These are phyloP conservation scores for Empidonax traillii DNA, from an alignment of 2,113 vertebrate species.

Conservation along the genomic window DNA sequence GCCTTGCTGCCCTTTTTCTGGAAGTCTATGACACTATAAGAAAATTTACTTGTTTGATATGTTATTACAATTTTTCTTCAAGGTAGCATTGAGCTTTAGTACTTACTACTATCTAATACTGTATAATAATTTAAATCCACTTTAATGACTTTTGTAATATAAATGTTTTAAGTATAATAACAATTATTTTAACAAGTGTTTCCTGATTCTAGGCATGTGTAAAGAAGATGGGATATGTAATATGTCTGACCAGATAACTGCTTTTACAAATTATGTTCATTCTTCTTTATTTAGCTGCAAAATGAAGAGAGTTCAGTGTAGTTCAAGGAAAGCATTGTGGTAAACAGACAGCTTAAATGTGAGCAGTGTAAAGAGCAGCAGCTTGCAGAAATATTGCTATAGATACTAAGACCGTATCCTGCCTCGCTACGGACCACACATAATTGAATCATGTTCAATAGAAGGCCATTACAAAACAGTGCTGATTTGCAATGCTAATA, in stretches of 20 bases:
- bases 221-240: slow-evolving; percentile 60
- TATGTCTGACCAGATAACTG: slow-evolving; percentile 70
- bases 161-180: slow-evolving; percentile 69
- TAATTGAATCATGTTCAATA: slow-evolving; percentile 87
- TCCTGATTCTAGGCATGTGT: slow-evolving; percentile 70
- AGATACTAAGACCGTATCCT: slow-evolving; percentile 77
- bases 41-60: neutral
- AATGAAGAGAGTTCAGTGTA: slow-evolving; percentile 75
- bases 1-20: neutral
- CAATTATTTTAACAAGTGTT: slow-evolving; percentile 72
- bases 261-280: slow-evolving; percentile 76
- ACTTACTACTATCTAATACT: neutral
- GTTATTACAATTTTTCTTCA: neutral
- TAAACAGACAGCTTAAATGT: slow-evolving; percentile 81
- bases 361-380: slow-evolving; percentile 82
- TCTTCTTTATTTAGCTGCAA: slow-evolving; percentile 77
- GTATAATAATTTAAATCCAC: slow-evolving; percentile 62
- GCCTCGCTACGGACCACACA: slow-evolving; percentile 74
- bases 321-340: slow-evolving; percentile 82
- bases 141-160: slow-evolving; percentile 68
- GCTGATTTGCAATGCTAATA: slow-evolving; percentile 86
- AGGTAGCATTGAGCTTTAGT: slow-evolving; percentile 8
- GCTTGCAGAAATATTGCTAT: slow-evolving; percentile 81
- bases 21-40: neutral
- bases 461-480: slow-evolving; percentile 81